Evolutionary conservation across 2,888 invertebrate genomes (phyloP), one percentile per base, ranked within the genome.

Genomic region (Tenthredo amoena): DNA sequence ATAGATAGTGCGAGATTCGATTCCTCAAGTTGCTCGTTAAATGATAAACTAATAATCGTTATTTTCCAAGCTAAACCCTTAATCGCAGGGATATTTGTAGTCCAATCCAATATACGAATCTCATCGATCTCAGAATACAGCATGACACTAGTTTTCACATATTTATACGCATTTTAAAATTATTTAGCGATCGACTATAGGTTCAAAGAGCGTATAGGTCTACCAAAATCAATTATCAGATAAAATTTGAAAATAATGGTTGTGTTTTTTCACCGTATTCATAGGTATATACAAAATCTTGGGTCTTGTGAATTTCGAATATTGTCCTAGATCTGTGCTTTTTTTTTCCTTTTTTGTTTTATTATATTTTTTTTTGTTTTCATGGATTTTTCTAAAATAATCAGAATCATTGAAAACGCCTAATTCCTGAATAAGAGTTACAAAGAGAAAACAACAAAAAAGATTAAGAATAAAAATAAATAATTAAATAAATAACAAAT

Each of bases 81-180:
- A 40, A 40, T 76, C 47, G 76, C 34, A 34, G 71, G 37, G 71
- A 37, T 34, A 37, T 9, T 71, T 2, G 37, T 71, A 7, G 40
- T 37, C 7, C n/a, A 34, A 55, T 55, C 55, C 55, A 55, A 55
- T 55, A 55, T 55, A 72, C 72, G 40, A 72, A 76, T 76, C 76
- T 76, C 76, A 76, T 76, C 76, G 47, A 76, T 76, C 76, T 76
- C 76, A 43, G 1, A 47, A 26, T 18, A 76, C 21, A 47, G 37
- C 15, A 76, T 47, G 47, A 76, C 76, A 47, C 15, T 31, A 6
- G 1, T 76, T 76, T 76, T 76, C 76, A 40, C 26, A 21, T 47
- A 47, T 47, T 26, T 76, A 76, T 76, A 76, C 26, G 43, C 47
- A 47, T 47, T n/a, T n/a, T 6, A n/a, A 6, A n/a, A n/a, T n/a